phyloP scores from a whole-genome alignment of 2,888 invertebrate species.

The Megaustenia siamemsis region DNA sequence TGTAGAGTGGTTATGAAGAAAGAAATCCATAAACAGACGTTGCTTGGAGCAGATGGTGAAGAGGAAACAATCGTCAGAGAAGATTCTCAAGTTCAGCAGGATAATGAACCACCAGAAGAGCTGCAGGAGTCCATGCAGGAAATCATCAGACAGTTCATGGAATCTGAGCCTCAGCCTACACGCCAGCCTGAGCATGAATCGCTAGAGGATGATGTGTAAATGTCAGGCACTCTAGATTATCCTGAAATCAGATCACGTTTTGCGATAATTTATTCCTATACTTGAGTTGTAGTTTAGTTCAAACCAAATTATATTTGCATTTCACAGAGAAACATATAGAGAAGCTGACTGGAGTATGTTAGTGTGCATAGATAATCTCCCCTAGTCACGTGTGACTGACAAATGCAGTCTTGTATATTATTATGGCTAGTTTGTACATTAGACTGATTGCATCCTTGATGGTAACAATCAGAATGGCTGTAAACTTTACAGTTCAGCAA shows the following conservation, averaged over 20 bases:
- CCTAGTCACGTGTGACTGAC: slow-evolving; percentile 9
- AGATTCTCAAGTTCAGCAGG: slow-evolving; percentile 85
- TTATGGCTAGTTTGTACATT: neutral
- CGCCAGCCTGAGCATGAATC: slow-evolving; percentile 52
- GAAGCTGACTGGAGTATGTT: neutral
- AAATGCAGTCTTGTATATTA: neutral
- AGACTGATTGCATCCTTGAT: neutral
- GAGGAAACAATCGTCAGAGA: slow-evolving; percentile 82
- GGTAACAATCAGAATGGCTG: neutral
- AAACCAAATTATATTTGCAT: neutral
- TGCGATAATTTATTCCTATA: neutral
- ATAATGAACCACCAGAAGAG: slow-evolving; percentile 83
- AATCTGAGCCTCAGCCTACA: slow-evolving; percentile 66
- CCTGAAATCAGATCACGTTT: neutral
- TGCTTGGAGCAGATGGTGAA: slow-evolving; percentile 73
- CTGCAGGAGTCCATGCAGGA: slow-evolving; percentile 77
- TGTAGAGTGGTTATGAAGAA: slow-evolving; percentile 78
- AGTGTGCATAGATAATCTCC: neutral
- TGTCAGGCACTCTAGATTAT: neutral
- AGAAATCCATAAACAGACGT: slow-evolving; percentile 77
- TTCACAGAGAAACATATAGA: neutral
- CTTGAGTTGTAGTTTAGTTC: neutral
- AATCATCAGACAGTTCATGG: slow-evolving; percentile 79
- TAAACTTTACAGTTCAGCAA: too few species aligned
- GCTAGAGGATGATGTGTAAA: slow-evolving; percentile 59